A percentile compares a stretch with the other conserved stretches of the same genome.
Conservation (phyloP, 2,888 invertebrate genomes). For the Athripsodes cinereus region DNA sequence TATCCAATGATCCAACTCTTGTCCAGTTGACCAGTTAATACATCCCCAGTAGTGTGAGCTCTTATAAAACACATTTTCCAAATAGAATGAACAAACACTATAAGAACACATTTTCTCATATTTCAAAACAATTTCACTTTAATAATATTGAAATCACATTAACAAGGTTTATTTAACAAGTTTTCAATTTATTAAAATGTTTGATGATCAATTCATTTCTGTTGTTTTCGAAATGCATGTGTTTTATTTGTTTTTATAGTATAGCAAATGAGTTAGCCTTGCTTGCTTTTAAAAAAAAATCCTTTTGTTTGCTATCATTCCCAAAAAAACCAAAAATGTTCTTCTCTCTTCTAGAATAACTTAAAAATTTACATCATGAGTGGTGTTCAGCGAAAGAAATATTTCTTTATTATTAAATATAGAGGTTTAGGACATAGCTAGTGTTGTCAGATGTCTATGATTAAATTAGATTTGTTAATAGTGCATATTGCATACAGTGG, state of each 20-base stretch:
- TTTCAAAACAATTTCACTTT: too few species aligned
- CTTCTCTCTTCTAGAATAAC: background rate
- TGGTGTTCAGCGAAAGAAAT: background rate
- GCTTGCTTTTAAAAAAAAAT: background rate
- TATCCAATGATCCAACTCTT: too few species aligned
- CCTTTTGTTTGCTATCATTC: background rate
- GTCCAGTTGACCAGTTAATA: too few species aligned
- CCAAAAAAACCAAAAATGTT: background rate
- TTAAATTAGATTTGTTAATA: background rate
- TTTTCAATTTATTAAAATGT: background rate
- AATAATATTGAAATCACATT: too few species aligned
- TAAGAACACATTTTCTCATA: too few species aligned
- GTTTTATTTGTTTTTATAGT: background rate
- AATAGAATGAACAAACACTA: too few species aligned
- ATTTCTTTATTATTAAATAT: too few species aligned
- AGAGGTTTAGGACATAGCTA: too few species aligned
- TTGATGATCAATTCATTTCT: background rate
- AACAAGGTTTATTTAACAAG: too few species aligned
- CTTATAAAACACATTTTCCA: too few species aligned
- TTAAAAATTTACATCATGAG: background rate
- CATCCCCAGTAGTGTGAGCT: too few species aligned
- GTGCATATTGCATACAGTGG: too few species aligned
- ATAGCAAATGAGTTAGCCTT: background rate
- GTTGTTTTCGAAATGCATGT: background rate
- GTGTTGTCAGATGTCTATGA: background rate